Evolutionary conservation across 2,113 vertebrate genomes (phyloP).

Genomic region (Thinocorus orbignyianus): DNA sequence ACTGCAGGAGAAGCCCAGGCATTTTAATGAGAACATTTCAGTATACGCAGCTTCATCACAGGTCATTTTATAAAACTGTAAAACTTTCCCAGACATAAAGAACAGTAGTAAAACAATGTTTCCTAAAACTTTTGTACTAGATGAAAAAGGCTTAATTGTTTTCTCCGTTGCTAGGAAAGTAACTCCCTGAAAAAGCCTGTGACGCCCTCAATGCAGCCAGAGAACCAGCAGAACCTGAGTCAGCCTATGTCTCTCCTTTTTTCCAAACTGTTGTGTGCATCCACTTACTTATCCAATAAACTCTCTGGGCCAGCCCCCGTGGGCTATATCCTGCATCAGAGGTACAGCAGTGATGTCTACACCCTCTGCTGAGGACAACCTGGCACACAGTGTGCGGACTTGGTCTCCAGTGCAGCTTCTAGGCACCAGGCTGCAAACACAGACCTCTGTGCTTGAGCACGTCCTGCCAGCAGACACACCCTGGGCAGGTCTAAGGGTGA

Average conservation of each 20-base stretch:
- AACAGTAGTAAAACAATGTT: neutral
- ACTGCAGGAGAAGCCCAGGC: neutral
- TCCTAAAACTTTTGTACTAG: neutral
- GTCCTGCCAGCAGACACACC: neutral
- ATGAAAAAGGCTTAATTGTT: neutral
- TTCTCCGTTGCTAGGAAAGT: neutral
- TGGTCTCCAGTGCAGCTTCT: neutral
- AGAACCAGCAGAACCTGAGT: neutral
- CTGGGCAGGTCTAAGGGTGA: neutral
- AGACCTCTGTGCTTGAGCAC: neutral
- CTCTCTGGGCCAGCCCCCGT: too few relatives aligned
- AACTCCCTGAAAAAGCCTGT: neutral
- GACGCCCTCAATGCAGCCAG: fast-evolving
- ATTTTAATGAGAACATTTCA: neutral
- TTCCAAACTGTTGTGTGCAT: neutral
- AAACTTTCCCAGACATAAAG: neutral
- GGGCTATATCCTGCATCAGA: fast-evolving
- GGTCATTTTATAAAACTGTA: neutral
- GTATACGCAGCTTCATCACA: neutral
- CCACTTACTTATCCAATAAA: fast-evolving
- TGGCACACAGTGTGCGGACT: fast-evolving
- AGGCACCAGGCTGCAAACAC: neutral
- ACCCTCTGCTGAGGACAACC: neutral
- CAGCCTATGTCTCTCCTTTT: neutral
- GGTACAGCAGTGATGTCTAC: neutral